Evolutionary conservation across 2,888 invertebrate genomes (phyloP), one percentile per base, ranked within the genome.

Genomic region (Sarcophaga variegata): DNA sequence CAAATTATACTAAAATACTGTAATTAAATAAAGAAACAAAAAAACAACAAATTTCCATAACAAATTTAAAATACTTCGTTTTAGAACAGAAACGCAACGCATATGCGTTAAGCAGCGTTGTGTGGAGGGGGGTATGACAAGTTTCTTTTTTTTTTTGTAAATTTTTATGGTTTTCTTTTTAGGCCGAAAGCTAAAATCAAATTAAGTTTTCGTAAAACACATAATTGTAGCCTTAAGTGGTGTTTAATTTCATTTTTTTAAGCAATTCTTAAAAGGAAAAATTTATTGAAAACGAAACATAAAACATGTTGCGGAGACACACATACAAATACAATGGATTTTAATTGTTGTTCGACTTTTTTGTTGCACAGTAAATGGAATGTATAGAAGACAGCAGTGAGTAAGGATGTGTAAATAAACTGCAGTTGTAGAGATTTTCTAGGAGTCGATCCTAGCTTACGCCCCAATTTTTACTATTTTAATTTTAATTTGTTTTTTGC

Each of bases 1-100:
- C 47, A 83, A 77, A 77, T 83, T 72, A 66, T n/a, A 66, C 49
- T 66, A 67, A 77, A 83, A 72, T 63, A 62, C 83, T 45, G 69
- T 49, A 74, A 63, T 74, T 79, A 70, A 37, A 69, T 71, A 45
- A 45, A 45, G 4, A 45, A 66, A n/a, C n/a, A 37, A 49, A 62
- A n/a, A n/a, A 64, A n/a, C 22, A 49, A 59, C 20, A 66, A 66
- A 37, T 37, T 37, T 37, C 37, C 37, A 37, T 10, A 37, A 10
- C 8, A 37, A 37, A 27, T 27, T 27, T 27, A 11, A 17, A 60
- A 17, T n/a, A 12, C 11, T 62, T 45, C 17, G 45, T 45, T 74
- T 62, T 72, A 69, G 79, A 79, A 74, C 66, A 78, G 37, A 37
- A 83, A 72, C 37, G 2, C 49, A 22, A 49, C 14, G n/a, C 47